Base-by-base conservation (phyloP, 2,113 vertebrate genomes). In the Chelonoidis abingdonii region DNA sequence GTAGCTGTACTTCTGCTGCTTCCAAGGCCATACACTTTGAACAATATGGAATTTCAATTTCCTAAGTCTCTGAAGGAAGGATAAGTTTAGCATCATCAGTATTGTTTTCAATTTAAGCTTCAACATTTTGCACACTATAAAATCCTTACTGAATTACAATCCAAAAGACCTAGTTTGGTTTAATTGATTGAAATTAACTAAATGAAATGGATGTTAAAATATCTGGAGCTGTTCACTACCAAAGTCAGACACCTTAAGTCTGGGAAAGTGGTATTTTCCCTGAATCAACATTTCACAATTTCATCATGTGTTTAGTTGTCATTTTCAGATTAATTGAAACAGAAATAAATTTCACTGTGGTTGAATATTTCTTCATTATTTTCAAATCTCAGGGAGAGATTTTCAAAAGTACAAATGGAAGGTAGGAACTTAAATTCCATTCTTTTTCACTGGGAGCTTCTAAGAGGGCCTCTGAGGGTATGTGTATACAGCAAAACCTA, bases 251-350 rank as follows among this genome's bases (percentile, higher is more conserved):
- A 96, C 89, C 95, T 92, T 96, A 95, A 93, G 95, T 97, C 97
- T 92, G 97, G 97, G 95, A 97, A 97, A 94, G 82, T 95, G 95
- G 93, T 88, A 94, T 92, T 96, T 97, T 95, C 87, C 95, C 94
- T 97, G 96, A 97, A 95, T 97, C 94, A 97, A 96, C 96, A 96
- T 97, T 97, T 97, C 96, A 97, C 97, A 80, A 96, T 96, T 95
- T 97, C 92, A 97, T 94, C 95, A 96, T 97, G 97, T 97, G 96
- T 95, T 96, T 96, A 95, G 96, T 41, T 50, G 31, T 97, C 96
- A 95, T 93, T 90, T 93, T 94, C 41, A 93, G 91, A 79, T 97
- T 92, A 86, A 97, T 92, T 96, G 41, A 93, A 89, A 95, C 91
- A 94, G 91, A 97, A 97, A 79, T 96, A 95, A 94, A 93, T 97